Conservation (phyloP, 2,797 vertebrate genomes). For the Tympanoctomys barrerae region DNA sequence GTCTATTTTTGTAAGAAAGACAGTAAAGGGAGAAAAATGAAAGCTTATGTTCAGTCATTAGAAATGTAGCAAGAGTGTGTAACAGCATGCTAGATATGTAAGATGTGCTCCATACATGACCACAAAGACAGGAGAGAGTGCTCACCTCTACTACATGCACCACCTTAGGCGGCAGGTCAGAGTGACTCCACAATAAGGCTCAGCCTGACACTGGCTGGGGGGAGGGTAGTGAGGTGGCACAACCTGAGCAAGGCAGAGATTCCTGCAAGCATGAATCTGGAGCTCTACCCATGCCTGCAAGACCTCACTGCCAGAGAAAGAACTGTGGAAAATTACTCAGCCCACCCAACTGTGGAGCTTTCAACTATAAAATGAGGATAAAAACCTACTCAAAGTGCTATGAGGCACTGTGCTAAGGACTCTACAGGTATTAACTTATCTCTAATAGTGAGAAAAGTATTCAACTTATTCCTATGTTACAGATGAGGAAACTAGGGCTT, state of each 20-base stretch:
- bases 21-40: background rate
- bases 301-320: background rate
- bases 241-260: background rate
- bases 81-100: background rate
- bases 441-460: background rate
- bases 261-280: background rate
- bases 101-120: rapidly evolving
- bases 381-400: background rate
- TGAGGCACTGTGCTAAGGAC: background rate
- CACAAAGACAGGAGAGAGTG: background rate
- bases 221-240: background rate
- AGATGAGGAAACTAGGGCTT: background rate
- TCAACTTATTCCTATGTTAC: background rate
- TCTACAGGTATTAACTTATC: background rate
- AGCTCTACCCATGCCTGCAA: background rate
- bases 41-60: background rate
- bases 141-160: background rate
- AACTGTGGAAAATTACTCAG: background rate
- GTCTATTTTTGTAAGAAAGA: background rate
- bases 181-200: background rate
- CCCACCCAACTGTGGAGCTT: background rate
- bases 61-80: background rate
- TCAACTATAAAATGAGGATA: background rate
- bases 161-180: background rate
- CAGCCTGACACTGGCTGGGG: background rate